A percentile compares a stretch with the other conserved stretches of the same genome.
Evolutionary conservation across 2,888 invertebrate species (phyloP).

Genomic region (Marronus borbonicus): DNA sequence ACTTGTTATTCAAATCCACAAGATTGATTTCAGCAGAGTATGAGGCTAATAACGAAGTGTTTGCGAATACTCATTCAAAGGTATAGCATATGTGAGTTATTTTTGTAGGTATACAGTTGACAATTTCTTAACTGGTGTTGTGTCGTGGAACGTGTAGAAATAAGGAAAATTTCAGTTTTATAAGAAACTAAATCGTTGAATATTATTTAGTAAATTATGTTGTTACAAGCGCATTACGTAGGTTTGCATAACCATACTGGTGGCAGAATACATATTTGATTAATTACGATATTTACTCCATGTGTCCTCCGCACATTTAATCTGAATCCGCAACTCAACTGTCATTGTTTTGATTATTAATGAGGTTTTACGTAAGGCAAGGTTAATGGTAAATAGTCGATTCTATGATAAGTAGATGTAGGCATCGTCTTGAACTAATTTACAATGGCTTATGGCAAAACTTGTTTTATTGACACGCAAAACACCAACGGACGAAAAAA

Average conservation of each 20-base stretch:
- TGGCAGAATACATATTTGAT: background rate
- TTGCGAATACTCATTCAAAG: no score
- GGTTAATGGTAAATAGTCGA: constrained; percentile 23
- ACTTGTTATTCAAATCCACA: no score
- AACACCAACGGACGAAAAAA: constrained; percentile 38
- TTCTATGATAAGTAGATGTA: constrained; percentile 40
- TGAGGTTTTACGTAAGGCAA: constrained; percentile 38
- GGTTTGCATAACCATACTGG: background rate
- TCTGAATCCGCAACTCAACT: constrained; percentile 27
- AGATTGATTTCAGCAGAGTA: no score
- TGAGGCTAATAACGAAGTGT: no score
- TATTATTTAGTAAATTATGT: no score
- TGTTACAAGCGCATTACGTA: background rate
- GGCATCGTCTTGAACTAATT: constrained; percentile 44
- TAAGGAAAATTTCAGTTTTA: no score
- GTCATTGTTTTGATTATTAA: constrained; percentile 41
- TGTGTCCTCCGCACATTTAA: constrained; percentile 6
- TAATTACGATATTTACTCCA: constrained; percentile 20
- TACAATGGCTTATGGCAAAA: constrained; percentile 46
- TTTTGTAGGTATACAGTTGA: no score
- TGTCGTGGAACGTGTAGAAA: no score
- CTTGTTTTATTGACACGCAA: constrained; percentile 30
- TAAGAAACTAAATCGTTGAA: no score
- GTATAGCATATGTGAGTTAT: no score
- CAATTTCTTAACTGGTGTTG: no score